phyloP scores from a whole-genome alignment of 2,113 vertebrate species.

The Atherinomorus stipes region DNA sequence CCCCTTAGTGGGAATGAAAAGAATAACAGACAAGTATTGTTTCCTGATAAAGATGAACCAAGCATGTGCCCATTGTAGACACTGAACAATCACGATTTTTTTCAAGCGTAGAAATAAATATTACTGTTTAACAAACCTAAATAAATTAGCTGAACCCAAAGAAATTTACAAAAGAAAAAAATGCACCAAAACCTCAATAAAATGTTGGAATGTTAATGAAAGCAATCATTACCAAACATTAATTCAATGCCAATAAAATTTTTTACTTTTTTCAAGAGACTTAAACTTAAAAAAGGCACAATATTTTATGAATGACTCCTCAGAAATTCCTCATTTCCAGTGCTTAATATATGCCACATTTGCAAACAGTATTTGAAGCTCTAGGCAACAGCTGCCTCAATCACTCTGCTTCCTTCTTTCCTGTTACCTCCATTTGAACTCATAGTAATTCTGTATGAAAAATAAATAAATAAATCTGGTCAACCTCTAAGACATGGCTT shows the following conservation, averaged over 20 bases:
- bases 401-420: constrained; percentile 13
- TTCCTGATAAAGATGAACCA: too few species aligned
- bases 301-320: background rate
- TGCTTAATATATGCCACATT: constrained; percentile 22
- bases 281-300: background rate
- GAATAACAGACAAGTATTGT: too few species aligned
- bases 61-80: too few species aligned
- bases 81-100: too few species aligned
- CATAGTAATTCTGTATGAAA: constrained; percentile 11
- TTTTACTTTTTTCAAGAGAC: background rate
- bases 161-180: background rate
- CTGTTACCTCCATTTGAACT: constrained; percentile 52
- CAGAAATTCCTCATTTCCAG: constrained; percentile 7
- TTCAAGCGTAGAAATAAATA: too few species aligned
- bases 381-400: constrained; percentile 22
- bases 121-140: too few species aligned
- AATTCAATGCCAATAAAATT: constrained; percentile 8
- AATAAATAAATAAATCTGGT: constrained; percentile 8
- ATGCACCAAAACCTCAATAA: background rate
- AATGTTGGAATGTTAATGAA: background rate
- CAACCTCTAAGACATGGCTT: constrained; percentile 5
- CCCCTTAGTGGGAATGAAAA: too few species aligned
- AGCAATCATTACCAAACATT: background rate
- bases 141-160: too few species aligned
- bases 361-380: constrained; percentile 35